Evolutionary conservation across 2,113 vertebrate species (phyloP).

Genomic region (Sitta europaea): DNA sequence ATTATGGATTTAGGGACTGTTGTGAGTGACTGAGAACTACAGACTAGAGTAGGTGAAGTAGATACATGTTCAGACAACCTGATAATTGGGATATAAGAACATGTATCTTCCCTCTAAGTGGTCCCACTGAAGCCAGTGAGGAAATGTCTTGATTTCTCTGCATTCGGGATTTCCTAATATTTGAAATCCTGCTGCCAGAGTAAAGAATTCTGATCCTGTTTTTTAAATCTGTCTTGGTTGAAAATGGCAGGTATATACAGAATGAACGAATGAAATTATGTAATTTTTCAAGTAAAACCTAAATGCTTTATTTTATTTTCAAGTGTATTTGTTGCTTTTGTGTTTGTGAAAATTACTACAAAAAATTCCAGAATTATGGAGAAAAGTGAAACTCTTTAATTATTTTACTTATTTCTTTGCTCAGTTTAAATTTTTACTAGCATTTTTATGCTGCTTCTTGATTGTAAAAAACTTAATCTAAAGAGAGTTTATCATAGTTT

Average conservation of each 20-base stretch:
- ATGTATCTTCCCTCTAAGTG: neutral
- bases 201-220: neutral
- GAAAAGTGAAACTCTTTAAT: neutral
- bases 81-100: neutral
- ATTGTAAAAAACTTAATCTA: neutral
- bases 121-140: neutral
- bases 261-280: neutral
- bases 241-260: neutral
- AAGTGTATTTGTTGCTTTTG: neutral
- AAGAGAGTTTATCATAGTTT: neutral
- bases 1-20: neutral
- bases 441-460: neutral
- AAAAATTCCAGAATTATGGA: neutral
- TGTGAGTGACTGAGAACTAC: neutral
- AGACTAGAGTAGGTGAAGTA: neutral
- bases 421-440: neutral
- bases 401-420: neutral
- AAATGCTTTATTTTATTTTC: neutral
- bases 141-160: neutral
- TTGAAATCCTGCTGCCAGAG: neutral
- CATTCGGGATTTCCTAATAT: neutral
- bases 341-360: neutral
- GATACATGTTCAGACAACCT: neutral
- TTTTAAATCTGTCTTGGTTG: neutral
- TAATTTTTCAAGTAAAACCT: neutral